A percentile compares a stretch with the other conserved stretches of the same genome.
Evolutionary conservation across 2,797 vertebrate genomes (phyloP).

Genomic region (Brachyrhaphis roseni): DNA sequence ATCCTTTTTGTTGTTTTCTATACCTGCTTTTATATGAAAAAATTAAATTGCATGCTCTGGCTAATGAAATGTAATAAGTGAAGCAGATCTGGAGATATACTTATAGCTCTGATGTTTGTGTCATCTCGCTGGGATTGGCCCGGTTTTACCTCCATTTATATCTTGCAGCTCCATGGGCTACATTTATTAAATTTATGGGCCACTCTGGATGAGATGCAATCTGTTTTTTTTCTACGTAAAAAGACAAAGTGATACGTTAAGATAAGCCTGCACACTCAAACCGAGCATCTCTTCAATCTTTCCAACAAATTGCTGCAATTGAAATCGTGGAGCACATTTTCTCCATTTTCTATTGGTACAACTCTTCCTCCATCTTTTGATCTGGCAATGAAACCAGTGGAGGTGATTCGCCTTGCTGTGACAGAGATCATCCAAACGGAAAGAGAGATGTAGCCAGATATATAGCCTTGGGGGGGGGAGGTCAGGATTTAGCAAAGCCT

Average conservation of each 20-base stretch:
- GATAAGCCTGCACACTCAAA: conserved; percentile 42
- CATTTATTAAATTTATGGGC: conserved; percentile 22
- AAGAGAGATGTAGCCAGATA: conserved; percentile 23
- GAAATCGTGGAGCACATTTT: conserved; percentile 40
- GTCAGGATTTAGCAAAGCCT: conserved; percentile 38
- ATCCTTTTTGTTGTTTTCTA: background rate
- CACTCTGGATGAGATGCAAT: background rate
- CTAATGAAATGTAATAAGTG: conserved; percentile 3
- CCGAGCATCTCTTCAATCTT: conserved; percentile 36
- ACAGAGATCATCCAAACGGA: conserved; percentile 54
- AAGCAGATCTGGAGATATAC: conserved; percentile 1
- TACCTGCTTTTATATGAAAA: background rate
- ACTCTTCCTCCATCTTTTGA: conserved; percentile 31
- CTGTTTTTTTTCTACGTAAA: background rate
- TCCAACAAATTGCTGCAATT: conserved; percentile 26
- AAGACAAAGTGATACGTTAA: conserved; percentile 20
- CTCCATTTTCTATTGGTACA: conserved; percentile 31
- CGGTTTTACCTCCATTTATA: conserved; percentile 11
- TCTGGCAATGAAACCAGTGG: conserved; percentile 24
- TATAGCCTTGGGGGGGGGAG: background rate
- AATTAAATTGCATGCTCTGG: background rate
- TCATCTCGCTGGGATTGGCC: conserved; percentile 8
- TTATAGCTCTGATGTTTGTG: background rate
- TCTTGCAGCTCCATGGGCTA: conserved; percentile 15
- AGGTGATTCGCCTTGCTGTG: conserved; percentile 38